These are phyloP conservation scores for Germaria angustata DNA, from an alignment of 2,888 invertebrate genomes.

Conservation along the genomic window DNA sequence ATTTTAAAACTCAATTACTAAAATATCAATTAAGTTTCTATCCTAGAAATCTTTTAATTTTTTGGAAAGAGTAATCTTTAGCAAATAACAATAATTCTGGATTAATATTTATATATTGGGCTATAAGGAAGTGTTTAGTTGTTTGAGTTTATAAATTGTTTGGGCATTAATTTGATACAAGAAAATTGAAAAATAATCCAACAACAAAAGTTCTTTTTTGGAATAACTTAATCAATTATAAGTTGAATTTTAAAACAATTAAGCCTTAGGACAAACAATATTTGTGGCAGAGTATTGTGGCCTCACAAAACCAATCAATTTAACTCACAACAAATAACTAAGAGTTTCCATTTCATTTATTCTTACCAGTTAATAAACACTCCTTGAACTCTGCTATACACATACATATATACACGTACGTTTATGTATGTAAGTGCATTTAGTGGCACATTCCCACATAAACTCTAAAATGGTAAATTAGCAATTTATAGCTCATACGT, in stretches of 20 bases:
- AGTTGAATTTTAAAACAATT: constrained; percentile 46
- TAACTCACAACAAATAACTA: constrained; percentile 28
- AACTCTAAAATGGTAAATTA: constrained; percentile 31
- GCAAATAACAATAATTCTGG: no score
- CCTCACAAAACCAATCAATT: constrained; percentile 49
- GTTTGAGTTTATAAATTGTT: no score
- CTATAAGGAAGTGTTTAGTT: no score
- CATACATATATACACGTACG: background rate
- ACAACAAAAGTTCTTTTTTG: background rate
- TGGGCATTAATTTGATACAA: no score
- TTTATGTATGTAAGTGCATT: background rate
- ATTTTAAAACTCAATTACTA: no score
- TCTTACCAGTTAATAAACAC: constrained; percentile 36
- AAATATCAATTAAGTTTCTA: no score
- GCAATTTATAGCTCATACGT: constrained; percentile 34
- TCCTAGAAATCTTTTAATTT: no score
- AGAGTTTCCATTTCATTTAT: constrained; percentile 14
- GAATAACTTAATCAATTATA: constrained; percentile 32
- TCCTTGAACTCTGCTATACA: constrained; percentile 2
- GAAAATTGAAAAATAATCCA: background rate
- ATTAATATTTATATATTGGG: no score
- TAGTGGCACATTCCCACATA: background rate
- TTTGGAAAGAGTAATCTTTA: no score
- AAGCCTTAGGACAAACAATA: constrained; percentile 39
- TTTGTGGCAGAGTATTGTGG: constrained; percentile 30